Base-by-base conservation (phyloP, 2,797 vertebrate genomes). In the Pangasius larnaudii region DNA sequence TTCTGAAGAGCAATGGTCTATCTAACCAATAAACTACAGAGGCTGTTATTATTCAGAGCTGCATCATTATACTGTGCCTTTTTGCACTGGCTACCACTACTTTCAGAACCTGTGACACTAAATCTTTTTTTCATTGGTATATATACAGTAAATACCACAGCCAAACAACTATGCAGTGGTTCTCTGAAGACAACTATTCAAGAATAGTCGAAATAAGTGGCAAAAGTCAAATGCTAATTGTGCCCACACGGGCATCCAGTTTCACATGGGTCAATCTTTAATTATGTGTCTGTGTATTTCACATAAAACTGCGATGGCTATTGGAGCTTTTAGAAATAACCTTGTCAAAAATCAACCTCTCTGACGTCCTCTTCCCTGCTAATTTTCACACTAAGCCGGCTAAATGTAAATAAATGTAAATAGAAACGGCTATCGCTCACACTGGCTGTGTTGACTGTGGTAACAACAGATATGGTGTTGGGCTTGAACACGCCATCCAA, bases 401-500 rank as follows among this genome's bases (percentile, higher is more conserved):
- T 84, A 84, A 84, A 84, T 84, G 82, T 67, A 84, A 84, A 84
- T 84, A 51, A 36, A 84, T 84, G 82, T 51, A 84, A 84, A 84
- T 84, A 69, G 82, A 84, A 84, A 84, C 82, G 82, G 82, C 82
- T 84, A 84, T 67, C 30, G 2, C 61, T 84, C n/a, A 69, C 30
- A 14, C 59, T 59, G 56, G 39, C 46, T 67, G 81, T 24, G 61
- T 49, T 65, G 80, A 49, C 59, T 18, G 30, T 53, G 63, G 46
- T 33, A 53, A 84, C 46, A 69, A 69, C 46, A 84, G 53, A 53
- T 69, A 67, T 53, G 30, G 46, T 69, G n/a, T 53, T 36, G 82
- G 63, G 16, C 30, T 69, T 22, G 46, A 53, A 24, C 63, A 24
- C 18, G 1, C n/a, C n/a, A 51, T 69, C 42, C 46, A 84, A 84